Conservation (phyloP, 2,888 invertebrate species). For the Creontiades dilutus region DNA sequence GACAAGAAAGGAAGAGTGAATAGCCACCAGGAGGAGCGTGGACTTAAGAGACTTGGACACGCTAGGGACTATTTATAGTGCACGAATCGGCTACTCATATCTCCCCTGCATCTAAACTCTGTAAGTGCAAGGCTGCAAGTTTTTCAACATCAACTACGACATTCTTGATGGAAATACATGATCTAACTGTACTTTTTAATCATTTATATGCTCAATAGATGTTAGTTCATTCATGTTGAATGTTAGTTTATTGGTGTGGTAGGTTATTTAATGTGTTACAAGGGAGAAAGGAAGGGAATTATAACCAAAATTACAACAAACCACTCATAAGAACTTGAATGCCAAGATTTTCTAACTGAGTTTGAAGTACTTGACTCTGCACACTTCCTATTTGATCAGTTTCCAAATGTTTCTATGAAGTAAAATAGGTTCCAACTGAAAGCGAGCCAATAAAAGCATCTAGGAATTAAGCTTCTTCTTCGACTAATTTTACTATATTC, state of each 20-base stretch:
- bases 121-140: slow-evolving; percentile 16
- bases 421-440: slow-evolving; percentile 2
- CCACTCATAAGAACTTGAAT: too few species aligned
- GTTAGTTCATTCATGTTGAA: too few species aligned
- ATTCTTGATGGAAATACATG: too few species aligned
- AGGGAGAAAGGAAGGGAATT: too few species aligned
- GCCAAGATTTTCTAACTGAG: background rate
- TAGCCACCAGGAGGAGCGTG: background rate
- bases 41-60: background rate
- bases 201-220: too few species aligned
- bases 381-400: background rate
- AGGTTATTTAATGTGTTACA: too few species aligned
- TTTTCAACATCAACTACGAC: background rate
- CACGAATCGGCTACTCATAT: slow-evolving; percentile 15
- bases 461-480: too few species aligned
- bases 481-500: too few species aligned
- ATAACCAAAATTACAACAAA: too few species aligned
- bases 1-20: slow-evolving; percentile 8
- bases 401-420: background rate
- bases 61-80: slow-evolving; percentile 11
- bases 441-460: background rate
- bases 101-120: slow-evolving; percentile 3
- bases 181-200: too few species aligned
- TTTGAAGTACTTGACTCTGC: background rate
- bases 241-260: too few species aligned